Base-by-base conservation (phyloP, 2,888 invertebrate species). In the Seladonia tumulorum region DNA sequence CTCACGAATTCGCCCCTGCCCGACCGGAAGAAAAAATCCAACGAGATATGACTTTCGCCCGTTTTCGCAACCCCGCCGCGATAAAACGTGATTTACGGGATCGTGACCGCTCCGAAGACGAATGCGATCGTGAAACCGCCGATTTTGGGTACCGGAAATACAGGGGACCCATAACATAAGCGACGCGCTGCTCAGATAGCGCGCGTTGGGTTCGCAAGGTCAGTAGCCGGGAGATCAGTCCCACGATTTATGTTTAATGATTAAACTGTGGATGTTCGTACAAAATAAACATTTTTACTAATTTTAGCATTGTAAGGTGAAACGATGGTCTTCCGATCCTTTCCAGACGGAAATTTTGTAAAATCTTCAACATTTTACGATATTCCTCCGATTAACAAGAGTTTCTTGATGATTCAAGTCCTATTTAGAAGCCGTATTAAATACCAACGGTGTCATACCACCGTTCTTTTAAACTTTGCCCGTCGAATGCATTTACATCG, bases 1-100 rank as follows among this genome's bases (percentile, higher is more conserved):
- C 25, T 45, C 57, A 72, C 81, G 60, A 76, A 76, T 78, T 79
- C 76, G 47, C 76, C 66, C n/a, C 60, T 22, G 71, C 14, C 29
- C 39, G 57, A 49, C 18, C 45, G 71, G 14, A 16, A n/a, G n/a
- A 73, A 29, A 29, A 47, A 45, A 45, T 29, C 35, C 72, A 49
- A 49, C 49, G 72, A 72, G 16, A 25, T 29, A 49, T 72, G 45
- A 29, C 49, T 49, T 49, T 72, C 72, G 72, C 18, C 39, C 39
- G 74, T 57, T 75, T 53, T 57, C 74, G 39, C 25, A n/a, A 57
- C 53, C 57, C 57, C 25, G 5, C n/a, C 35, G 22, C 39, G 68
- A 42, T 39, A 22, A 22, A 68, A 29, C 75, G 60, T 60, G 60
- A 75, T 60, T 75, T 39, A 71, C n/a, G 70, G 14, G 70, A 25